Evolutionary conservation across 1,140 invertebrate genomes (phyloP).

Genomic region (Arctopsyche grandis): DNA sequence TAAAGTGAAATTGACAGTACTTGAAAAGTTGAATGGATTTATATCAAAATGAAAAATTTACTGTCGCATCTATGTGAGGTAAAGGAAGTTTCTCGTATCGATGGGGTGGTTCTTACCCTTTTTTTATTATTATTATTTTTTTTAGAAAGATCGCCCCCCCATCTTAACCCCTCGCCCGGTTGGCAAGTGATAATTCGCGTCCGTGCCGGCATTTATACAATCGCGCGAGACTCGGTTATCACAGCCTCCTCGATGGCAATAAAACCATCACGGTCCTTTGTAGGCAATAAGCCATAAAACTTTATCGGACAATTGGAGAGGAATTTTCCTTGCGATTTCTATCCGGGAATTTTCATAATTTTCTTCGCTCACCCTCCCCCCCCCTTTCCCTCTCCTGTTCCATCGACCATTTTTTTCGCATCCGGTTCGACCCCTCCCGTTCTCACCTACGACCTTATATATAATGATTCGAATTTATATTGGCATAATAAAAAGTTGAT

Average conservation of each 20-base stretch:
- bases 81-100: too few species aligned
- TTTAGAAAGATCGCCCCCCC: not conserved
- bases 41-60: too few species aligned
- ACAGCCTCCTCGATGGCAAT: conserved; percentile 24
- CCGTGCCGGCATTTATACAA: conserved; percentile 27
- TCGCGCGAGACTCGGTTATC: conserved; percentile 22
- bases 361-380: not conserved
- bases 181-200: conserved; percentile 25
- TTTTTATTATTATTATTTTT: too few species aligned
- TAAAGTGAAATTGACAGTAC: too few species aligned
- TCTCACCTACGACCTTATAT: not conserved
- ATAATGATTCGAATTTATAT: too few species aligned
- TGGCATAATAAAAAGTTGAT: too few species aligned
- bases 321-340: conserved; percentile 34
- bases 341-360: conserved; percentile 32
- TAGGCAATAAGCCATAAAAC: conserved; percentile 35
- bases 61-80: too few species aligned
- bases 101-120: too few species aligned
- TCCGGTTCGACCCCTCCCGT: not conserved
- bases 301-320: conserved; percentile 35
- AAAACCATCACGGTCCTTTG: conserved; percentile 29
- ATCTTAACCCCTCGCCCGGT: not conserved
- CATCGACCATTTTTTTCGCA: not conserved
- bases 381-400: not conserved
- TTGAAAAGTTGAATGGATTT: too few species aligned